A percentile compares a stretch with the other conserved stretches of the same genome.
Conservation (phyloP, 2,888 invertebrate genomes). For the Erebia aethiops region DNA sequence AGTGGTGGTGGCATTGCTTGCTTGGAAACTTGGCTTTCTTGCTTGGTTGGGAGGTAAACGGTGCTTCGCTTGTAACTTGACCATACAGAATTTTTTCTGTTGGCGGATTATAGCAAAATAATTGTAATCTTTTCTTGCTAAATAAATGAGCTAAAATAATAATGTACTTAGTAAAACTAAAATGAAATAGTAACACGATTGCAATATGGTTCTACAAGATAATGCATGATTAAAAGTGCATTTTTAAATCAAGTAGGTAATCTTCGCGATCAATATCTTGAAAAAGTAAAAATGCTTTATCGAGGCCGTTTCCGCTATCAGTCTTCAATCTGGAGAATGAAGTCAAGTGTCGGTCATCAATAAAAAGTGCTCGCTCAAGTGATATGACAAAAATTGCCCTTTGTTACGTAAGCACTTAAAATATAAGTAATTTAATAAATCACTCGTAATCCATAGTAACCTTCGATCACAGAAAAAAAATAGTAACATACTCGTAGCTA, state of each 20-base stretch:
- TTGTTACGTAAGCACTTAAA: background rate
- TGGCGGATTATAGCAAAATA: too few relatives aligned
- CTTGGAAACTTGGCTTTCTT: too few relatives aligned
- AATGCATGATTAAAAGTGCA: slow-evolving; percentile 19
- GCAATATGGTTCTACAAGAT: background rate
- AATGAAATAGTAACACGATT: background rate
- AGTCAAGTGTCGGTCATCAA: slow-evolving; percentile 20
- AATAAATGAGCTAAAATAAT: too few relatives aligned
- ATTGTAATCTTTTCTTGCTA: too few relatives aligned
- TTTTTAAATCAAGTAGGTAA: slow-evolving; percentile 25
- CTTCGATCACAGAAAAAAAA: too few relatives aligned
- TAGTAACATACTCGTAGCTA: too few relatives aligned
- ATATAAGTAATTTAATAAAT: background rate
- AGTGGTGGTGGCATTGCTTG: too few relatives aligned
- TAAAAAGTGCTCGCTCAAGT: slow-evolving; percentile 8
- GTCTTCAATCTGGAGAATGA: slow-evolving; percentile 19
- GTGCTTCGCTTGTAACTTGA: too few relatives aligned
- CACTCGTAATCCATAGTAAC: background rate
- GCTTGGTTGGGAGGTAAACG: too few relatives aligned
- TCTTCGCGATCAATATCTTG: slow-evolving; percentile 30
- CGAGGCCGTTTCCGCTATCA: slow-evolving; percentile 13
- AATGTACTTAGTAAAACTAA: too few relatives aligned
- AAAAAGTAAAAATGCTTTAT: slow-evolving; percentile 9
- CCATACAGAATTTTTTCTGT: too few relatives aligned
- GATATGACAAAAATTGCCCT: slow-evolving; percentile 9